Percentiles rank a stretch among this genome's conserved stretches.
Evolutionary conservation across 2,888 invertebrate genomes (phyloP).

Genomic region (Stratiomys singularior): DNA sequence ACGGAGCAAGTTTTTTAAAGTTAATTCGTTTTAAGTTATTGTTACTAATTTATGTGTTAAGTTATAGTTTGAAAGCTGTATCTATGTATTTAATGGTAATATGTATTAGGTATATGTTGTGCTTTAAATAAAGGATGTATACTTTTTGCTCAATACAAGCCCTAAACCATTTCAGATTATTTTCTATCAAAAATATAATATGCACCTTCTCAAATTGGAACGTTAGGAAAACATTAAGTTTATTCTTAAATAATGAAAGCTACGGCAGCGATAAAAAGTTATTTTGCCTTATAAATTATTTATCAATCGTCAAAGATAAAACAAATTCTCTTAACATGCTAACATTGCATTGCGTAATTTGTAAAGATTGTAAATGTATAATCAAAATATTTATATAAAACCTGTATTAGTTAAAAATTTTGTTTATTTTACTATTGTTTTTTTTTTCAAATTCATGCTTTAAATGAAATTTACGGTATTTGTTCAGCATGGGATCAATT

Average conservation of each 20-base stretch:
- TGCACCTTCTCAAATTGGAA: too few species aligned
- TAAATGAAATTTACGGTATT: not conserved
- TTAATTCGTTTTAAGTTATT: too few species aligned
- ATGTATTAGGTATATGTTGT: not conserved
- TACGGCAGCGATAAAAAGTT: not conserved
- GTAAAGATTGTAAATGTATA: too few species aligned
- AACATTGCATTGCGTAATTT: too few species aligned
- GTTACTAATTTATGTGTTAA: too few species aligned
- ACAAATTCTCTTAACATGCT: too few species aligned
- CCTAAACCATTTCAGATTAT: constrained; percentile 35
- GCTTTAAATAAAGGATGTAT: not conserved
- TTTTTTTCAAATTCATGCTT: not conserved
- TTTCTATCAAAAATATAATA: not conserved
- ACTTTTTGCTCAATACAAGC: not conserved
- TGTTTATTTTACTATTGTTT: too few species aligned
- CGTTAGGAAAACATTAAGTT: not conserved
- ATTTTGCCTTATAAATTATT: too few species aligned
- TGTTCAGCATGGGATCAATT: not conserved
- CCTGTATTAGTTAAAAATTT: too few species aligned
- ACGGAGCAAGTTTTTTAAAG: not conserved
- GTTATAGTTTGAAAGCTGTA: too few species aligned
- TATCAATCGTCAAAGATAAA: too few species aligned
- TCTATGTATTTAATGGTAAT: too few species aligned
- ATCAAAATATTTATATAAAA: not conserved
- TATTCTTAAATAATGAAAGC: not conserved